These are phyloP conservation scores for Larimichthys crocea DNA, from an alignment of 2,113 vertebrate species.

Conservation along the genomic window DNA sequence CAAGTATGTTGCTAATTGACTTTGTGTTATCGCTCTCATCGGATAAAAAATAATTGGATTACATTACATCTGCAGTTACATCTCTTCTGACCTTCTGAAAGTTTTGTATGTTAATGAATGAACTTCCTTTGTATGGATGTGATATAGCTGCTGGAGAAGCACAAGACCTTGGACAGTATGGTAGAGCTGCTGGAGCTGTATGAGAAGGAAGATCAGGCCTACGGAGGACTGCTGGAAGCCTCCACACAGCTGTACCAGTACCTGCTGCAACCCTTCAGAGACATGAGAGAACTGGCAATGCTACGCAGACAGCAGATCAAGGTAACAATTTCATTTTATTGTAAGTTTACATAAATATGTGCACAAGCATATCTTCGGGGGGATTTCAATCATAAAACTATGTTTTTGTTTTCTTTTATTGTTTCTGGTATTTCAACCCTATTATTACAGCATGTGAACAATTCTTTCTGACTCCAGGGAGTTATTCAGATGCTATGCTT, in stretches of 20 bases:
- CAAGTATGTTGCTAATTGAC: not conserved
- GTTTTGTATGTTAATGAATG: not conserved
- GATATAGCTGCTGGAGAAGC: slow-evolving; percentile 92
- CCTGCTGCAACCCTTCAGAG: slow-evolving; percentile 96
- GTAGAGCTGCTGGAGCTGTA: slow-evolving; percentile 94
- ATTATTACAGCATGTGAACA: not conserved
- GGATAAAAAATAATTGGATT: not conserved
- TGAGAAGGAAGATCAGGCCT: slow-evolving; percentile 94
- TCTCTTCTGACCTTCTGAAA: not conserved
- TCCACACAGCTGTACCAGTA: slow-evolving; percentile 97
- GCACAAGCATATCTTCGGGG: not conserved
- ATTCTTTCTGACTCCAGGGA: not conserved
- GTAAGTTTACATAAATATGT: not conserved
- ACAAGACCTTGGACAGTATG: slow-evolving; percentile 94
- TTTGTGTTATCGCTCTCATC: not conserved
- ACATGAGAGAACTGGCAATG: slow-evolving; percentile 98
- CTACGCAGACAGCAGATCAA: slow-evolving; percentile 98
- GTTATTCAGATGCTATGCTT: not conserved
- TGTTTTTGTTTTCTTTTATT: not conserved
- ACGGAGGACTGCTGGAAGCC: slow-evolving; percentile 92
- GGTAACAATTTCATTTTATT: slow-evolving; percentile 78
- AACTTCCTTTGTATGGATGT: slow-evolving; percentile 1
- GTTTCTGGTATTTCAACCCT: not conserved
- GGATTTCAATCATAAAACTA: not conserved
- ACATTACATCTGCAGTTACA: not conserved